Percentiles rank a stretch among this genome's conserved stretches.
phyloP scores from a whole-genome alignment of 1,140 invertebrate species.

The Drosophila fuyamai region DNA sequence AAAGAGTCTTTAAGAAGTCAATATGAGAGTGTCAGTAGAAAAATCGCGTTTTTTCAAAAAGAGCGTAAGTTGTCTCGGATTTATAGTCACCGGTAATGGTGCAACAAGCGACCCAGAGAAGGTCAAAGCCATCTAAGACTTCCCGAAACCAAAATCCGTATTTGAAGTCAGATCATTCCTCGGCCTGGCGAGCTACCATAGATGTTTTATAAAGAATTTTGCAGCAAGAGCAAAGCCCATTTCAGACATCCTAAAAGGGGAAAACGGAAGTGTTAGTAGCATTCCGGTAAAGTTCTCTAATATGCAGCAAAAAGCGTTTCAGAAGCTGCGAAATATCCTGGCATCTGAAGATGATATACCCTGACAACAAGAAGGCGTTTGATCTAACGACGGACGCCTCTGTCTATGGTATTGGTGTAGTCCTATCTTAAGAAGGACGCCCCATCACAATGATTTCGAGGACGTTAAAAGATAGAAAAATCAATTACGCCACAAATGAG shows the following conservation, averaged over 20 bases:
- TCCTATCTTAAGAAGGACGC: not conserved
- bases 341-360: not conserved
- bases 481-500: not conserved
- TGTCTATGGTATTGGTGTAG: not conserved
- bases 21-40: not conserved
- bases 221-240: too few species aligned
- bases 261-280: too few species aligned
- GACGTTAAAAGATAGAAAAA: not conserved
- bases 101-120: too few species aligned
- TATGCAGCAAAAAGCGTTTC: not conserved
- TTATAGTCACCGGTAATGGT: too few species aligned
- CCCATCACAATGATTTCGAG: constrained; percentile 1
- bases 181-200: too few species aligned
- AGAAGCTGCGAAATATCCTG: constrained; percentile 1
- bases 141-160: too few species aligned
- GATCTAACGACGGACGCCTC: not conserved
- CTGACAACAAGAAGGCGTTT: not conserved
- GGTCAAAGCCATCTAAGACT: too few species aligned
- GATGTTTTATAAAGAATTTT: too few species aligned
- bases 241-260: too few species aligned
- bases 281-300: not conserved
- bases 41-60: too few species aligned
- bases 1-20: not conserved
- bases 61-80: too few species aligned
- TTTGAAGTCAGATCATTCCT: too few species aligned